Evolutionary conservation across 2,113 vertebrate species (phyloP), one percentile per base, ranked within the genome.

Genomic region (Garra rufa): DNA sequence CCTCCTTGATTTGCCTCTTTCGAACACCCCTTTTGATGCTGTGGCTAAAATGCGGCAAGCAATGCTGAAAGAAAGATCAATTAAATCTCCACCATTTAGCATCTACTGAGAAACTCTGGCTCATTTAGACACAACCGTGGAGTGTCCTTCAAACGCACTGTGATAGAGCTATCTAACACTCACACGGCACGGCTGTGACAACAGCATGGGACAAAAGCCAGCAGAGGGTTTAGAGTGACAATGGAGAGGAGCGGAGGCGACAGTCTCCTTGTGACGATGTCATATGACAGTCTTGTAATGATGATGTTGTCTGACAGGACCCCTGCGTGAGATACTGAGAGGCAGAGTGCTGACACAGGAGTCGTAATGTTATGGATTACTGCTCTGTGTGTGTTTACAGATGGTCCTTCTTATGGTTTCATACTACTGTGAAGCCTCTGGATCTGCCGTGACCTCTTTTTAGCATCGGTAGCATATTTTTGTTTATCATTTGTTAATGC

Each of bases 171-270:
- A 63, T 83, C 74, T 38, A 63, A 55, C 61, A 55, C 73, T 46
- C 61, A 57, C 80, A 7, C 4, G 46, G 44, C 79, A 19, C 7
- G 50, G 79, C 57, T 69, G 84, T 82, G 65, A 80, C 67, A 82
- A 59, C 75, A 77, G 52, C 61, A 77, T 67, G 82, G 87, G 88
- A 82, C 76, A 84, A 90, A 91, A 90, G 89, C 87, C 86, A 90
- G 84, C 80, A 26, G 78, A 91, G 76, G 76, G 87, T 86, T 81
- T 85, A 88, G 86, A 43, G 81, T 74, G 57, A 48, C 38, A 13
- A 88, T 70, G 79, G 65, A 89, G 89, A 89, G 41, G 6, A 78
- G 52, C 6, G 6, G 41, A 86, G 26, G 65, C 46, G 81, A 73
- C 74, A 48, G 41, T 57, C 74, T 86, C 74, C 80, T 83, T 59